Base-by-base conservation (phyloP, 2,888 invertebrate genomes). In the Xestobium rufovillosum region DNA sequence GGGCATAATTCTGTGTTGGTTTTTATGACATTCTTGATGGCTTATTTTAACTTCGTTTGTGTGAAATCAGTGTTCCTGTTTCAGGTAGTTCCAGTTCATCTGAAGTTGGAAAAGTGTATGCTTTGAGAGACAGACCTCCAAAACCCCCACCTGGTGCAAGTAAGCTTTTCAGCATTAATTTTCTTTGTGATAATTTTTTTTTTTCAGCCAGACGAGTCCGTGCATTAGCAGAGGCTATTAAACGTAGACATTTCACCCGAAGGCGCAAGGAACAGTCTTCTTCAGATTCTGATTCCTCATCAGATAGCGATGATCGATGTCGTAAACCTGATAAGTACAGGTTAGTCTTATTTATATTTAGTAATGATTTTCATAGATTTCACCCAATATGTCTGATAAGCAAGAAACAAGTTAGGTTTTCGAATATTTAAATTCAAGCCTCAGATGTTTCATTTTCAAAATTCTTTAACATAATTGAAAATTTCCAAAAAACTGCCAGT, bases 41-140 rank as follows among this genome's bases (percentile, higher is more conserved):
- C n/a, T n/a, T n/a, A n/a, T n/a, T n/a, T n/a, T n/a, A n/a, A n/a
- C n/a, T n/a, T n/a, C n/a, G n/a, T n/a, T n/a, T n/a, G n/a, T n/a
- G n/a, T n/a, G n/a, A n/a, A n/a, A n/a, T n/a, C n/a, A n/a, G n/a
- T n/a, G n/a, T 32, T 31, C 16, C 11, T 9, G 26, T 43, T 41
- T 6, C 28, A 52, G 52, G 45, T 16, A 55, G 51, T 44, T 55
- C 57, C 14, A 55, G 53, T 42, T 60, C 59, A 15, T 56, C 61
- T 8, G 61, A 61, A 47, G 61, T 47, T 8, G 47, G 43, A 13
- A 47, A 46, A 27, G 50, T 51, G 3, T 65, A 65, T 48, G 61
- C 59, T 4, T 48, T 65, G 29, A 52, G 65, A 36, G 51, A 61
- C 29, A 50, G 65, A 30, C 47, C 49, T 8, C 57, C 61, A 9